Conservation (phyloP, 2,797 vertebrate genomes). For the Choloepus didactylus region DNA sequence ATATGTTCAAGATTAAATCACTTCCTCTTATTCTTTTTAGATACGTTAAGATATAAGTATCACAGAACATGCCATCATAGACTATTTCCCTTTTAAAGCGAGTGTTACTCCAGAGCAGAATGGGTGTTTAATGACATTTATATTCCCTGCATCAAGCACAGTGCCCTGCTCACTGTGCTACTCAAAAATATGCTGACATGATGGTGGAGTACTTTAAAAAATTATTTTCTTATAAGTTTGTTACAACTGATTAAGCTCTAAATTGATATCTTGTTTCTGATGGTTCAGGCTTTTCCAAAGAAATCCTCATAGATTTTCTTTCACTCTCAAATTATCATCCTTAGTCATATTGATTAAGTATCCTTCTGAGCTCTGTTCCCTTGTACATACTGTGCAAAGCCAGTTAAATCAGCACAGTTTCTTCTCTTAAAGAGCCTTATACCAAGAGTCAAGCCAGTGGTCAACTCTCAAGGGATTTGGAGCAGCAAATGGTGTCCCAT, state of each 20-base stretch:
- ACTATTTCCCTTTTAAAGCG: neutral
- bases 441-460: neutral
- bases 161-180: neutral
- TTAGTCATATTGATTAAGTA: constrained; percentile 71
- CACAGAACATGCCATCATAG: neutral
- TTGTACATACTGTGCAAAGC: neutral
- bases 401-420: constrained; percentile 16
- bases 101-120: neutral
- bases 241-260: constrained; percentile 71
- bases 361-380: constrained; percentile 38
- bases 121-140: neutral
- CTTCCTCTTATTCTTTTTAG: constrained; percentile 13
- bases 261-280: constrained; percentile 74
- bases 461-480: neutral
- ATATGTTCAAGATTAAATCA: constrained; percentile 41
- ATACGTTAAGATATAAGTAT: constrained; percentile 24
- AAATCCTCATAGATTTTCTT: constrained; percentile 77
- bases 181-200: constrained; percentile 56
- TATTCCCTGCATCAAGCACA: neutral
- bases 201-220: constrained; percentile 39
- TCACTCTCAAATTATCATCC: constrained; percentile 74
- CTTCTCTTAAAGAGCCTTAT: neutral
- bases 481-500: neutral
- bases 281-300: constrained; percentile 73
- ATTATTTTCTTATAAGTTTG: constrained; percentile 60